Evolutionary conservation across 2,888 invertebrate species (phyloP).

Genomic region (Uloborus plumipes): DNA sequence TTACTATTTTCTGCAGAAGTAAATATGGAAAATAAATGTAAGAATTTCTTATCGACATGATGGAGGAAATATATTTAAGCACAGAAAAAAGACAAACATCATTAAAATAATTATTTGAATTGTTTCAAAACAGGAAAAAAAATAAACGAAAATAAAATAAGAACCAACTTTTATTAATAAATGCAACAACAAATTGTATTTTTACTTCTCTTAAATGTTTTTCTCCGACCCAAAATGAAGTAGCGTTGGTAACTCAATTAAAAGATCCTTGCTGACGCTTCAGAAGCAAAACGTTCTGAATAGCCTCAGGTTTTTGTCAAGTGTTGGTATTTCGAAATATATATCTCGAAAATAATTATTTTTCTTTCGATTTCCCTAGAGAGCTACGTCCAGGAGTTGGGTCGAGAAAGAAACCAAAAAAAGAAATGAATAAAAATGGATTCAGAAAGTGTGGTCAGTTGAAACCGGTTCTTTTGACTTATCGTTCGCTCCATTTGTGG

Average conservation of each 20-base stretch:
- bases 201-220: no score
- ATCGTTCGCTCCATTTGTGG: conserved; percentile 47
- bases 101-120: no score
- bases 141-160: no score
- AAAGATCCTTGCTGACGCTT: conserved; percentile 43
- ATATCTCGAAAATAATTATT: conserved; percentile 39
- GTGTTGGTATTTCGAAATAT: conserved; percentile 14
- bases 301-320: conserved; percentile 26
- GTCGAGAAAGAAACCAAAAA: conserved; percentile 7
- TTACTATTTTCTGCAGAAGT: no score
- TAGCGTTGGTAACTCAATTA: conserved; percentile 46
- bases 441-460: conserved; percentile 55
- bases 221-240: neutral
- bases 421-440: conserved; percentile 7
- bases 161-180: no score
- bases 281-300: conserved; percentile 40
- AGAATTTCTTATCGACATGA: no score
- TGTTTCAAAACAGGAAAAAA: no score
- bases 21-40: no score
- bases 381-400: conserved; percentile 1
- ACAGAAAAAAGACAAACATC: no score
- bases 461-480: conserved; percentile 55
- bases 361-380: conserved; percentile 42
- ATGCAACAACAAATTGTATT: no score
- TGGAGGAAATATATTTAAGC: no score